Base-by-base conservation (phyloP, 1,140 invertebrate genomes). In the Hypsibius dujardini region DNA sequence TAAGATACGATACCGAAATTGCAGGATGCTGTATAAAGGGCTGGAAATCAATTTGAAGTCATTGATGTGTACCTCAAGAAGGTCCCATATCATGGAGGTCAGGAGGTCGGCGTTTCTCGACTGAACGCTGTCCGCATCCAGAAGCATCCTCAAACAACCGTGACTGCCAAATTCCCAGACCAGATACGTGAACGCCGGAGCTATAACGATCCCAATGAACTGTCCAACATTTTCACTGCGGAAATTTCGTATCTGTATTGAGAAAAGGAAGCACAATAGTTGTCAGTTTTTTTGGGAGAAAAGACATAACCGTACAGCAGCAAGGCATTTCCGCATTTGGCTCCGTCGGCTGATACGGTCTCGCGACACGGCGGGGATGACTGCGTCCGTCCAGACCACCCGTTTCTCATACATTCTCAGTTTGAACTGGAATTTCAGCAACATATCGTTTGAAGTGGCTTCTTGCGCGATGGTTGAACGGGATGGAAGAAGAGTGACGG, bases 81-180 rank as follows among this genome's bases (percentile, higher is more conserved):
- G 3, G 45, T 67, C 62, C 62, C 62, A 67, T 7, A 67, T 67
- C 62, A 28, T 28, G 28, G 28, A 28, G 28, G 28, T 28, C 3
- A 67, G 12, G 3, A 67, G 42, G 62, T 67, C 62, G 62, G 3
- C 12, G 12, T 3, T 67, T 42, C 3, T 45, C 12, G 62, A 12
- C 3, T 67, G 12, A 42, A 15, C 7, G 42, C 42, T 45, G 62
- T 28, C 28, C 28, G 62, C 7, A 45, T 67, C 62, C 42, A 67
- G 62, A 12, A 67, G 62, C 42, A 45, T 67, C 45, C 62, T 12
- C 7, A 67, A 42, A 3, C 12, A 15, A 45, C 12, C 62, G 42
- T 67, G 62, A 7, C 3, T 42, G 45, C 62, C 62, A 42, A 67
- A 67, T 15, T 67, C 62, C 62, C 62, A 67, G 3, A 67, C 12